Percentiles rank a stretch among this genome's conserved stretches.
Conservation (phyloP, 2,113 vertebrate genomes). For the Thermophis baileyi region DNA sequence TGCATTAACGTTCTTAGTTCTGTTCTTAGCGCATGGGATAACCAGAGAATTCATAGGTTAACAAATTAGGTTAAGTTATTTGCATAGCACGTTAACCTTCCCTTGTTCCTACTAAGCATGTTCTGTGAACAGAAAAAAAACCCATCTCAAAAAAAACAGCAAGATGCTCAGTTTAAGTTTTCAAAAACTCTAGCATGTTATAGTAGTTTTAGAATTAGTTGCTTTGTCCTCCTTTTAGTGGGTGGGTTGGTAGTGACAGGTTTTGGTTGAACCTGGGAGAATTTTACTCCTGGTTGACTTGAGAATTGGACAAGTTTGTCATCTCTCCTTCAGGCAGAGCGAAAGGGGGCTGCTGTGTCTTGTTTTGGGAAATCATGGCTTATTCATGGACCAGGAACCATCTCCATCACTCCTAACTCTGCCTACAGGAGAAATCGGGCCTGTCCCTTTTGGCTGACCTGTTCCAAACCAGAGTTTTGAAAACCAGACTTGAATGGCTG, state of each 20-base stretch:
- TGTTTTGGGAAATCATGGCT: neutral
- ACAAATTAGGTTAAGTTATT: neutral
- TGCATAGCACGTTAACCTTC: neutral
- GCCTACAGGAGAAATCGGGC: neutral
- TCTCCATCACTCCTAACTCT: neutral
- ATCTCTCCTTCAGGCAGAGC: too few species aligned
- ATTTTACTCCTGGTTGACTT: neutral
- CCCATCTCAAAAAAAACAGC: neutral
- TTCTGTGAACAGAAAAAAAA: neutral
- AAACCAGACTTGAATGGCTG: neutral
- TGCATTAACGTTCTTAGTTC: neutral
- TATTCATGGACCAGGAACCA: neutral
- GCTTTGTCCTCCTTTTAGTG: neutral
- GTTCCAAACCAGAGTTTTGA: neutral
- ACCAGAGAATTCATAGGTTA: neutral
- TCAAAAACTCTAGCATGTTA: neutral
- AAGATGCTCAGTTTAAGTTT: neutral
- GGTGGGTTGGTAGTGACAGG: neutral
- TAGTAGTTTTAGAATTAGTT: neutral
- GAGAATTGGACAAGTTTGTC: neutral
- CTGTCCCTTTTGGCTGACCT: neutral
- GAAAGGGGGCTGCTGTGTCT: neutral
- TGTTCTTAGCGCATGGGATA: neutral
- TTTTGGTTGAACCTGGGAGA: neutral
- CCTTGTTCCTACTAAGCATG: neutral